A percentile compares a stretch with the other conserved stretches of the same genome.
phyloP scores from a whole-genome alignment of 2,113 vertebrate genomes.

The Puntigrus tetrazona region DNA sequence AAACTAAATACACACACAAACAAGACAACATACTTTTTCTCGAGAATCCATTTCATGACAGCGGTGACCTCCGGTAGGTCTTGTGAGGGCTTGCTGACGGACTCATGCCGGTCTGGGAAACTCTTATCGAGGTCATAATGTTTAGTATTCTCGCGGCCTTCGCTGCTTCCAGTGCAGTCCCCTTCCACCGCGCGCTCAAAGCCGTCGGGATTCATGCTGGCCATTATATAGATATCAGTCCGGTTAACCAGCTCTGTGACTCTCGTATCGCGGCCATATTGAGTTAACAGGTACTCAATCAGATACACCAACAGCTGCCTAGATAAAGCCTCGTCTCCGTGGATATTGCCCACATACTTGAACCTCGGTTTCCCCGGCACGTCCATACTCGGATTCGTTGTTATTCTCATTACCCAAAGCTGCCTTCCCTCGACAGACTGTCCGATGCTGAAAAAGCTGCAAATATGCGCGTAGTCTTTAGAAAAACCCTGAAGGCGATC shows the following conservation, averaged over 20 bases:
- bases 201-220: slow-evolving; percentile 95
- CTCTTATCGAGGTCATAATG: slow-evolving; percentile 85
- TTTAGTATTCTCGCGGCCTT: slow-evolving; percentile 78
- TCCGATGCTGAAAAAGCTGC: slow-evolving; percentile 86
- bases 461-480: slow-evolving; percentile 74
- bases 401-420: slow-evolving; percentile 90
- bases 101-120: slow-evolving; percentile 87
- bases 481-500: slow-evolving; percentile 72
- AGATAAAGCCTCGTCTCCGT: slow-evolving; percentile 93
- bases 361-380: slow-evolving; percentile 84
- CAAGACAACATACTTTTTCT: slow-evolving; percentile 81
- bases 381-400: slow-evolving; percentile 65
- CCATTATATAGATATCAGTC: slow-evolving; percentile 92
- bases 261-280: slow-evolving; percentile 78
- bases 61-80: slow-evolving; percentile 84
- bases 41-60: slow-evolving; percentile 87
- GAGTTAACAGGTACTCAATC: slow-evolving; percentile 78
- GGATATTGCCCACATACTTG: slow-evolving; percentile 94
- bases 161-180: slow-evolving; percentile 72
- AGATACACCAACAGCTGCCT: slow-evolving; percentile 89
- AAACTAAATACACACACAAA: slow-evolving; percentile 69
- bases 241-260: slow-evolving; percentile 79
- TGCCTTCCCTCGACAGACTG: slow-evolving; percentile 80
- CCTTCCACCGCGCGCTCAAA: slow-evolving; percentile 86
- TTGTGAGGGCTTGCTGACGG: slow-evolving; percentile 46